Base-by-base conservation (phyloP, 2,797 vertebrate species). In the Pseudopleuronectes americanus region DNA sequence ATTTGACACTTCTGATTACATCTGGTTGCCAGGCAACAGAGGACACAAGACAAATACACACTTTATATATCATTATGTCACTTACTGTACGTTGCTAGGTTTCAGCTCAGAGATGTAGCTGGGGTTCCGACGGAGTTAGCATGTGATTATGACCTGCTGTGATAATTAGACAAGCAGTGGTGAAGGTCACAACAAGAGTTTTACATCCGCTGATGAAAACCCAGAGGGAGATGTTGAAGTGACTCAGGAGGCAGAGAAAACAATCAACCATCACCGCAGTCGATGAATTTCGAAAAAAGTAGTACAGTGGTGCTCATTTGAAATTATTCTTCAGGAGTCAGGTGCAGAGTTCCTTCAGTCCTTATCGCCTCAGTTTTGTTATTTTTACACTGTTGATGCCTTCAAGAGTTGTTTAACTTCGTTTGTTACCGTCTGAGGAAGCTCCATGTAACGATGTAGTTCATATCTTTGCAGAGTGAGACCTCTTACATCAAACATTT, bases 1-100 rank as follows among this genome's bases (percentile, higher is more conserved):
- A 9, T 52, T 53, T 54, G 61, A 80, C 66, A 45, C 31, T 36
- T 56, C 41, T 59, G 47, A 64, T 76, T 24, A 53, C 16, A n/a
- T 3, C 26, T 12, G 13, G 66, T 82, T 80, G 68, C 77, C 33
- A 58, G 68, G 68, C 76, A 82, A 75, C 68, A 57, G 68, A 31
- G 63, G 23, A 60, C 60, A 47, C 48, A 56, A 31, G 28, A 31
- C 33, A 64, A 28, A 12, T 22, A 57, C 31, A 45, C 31, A 10
- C 4, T 23, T 4, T 8, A 28, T 53, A 21, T 41, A 45, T 23
- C 23, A 38, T 43, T n/a, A 47, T 22, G 24, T 57, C 36, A 23
- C 14, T 19, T 45, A 45, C 43, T 19, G 43, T 45, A 26, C 67
- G 71, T 82, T 74, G 76, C 65, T 71, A 68, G 64, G 81, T 67